Percentiles rank a stretch among this genome's conserved stretches.
phyloP scores from a whole-genome alignment of 2,113 vertebrate genomes.

The Toxostoma redivivum region DNA sequence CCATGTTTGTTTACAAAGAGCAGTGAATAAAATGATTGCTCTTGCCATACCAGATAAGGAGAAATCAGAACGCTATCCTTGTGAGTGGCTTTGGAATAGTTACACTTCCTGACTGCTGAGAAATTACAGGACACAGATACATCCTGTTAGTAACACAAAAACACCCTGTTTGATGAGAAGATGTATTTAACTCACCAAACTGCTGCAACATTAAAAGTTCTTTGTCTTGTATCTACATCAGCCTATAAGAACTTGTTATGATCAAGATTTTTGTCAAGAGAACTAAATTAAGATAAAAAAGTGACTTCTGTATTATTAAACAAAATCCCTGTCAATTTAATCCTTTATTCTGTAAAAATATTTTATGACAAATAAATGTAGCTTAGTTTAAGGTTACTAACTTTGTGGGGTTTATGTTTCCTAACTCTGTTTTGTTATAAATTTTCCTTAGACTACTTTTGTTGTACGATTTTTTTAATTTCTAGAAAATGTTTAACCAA shows the following conservation, averaged over 20 bases:
- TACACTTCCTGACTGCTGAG: rapidly evolving
- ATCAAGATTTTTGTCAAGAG: background rate
- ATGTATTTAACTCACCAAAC: background rate
- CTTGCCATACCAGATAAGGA: background rate
- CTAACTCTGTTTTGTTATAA: background rate
- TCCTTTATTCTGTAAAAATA: background rate
- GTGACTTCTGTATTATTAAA: background rate
- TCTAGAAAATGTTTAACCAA: background rate
- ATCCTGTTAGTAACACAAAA: background rate
- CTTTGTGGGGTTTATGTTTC: background rate
- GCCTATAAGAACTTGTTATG: background rate
- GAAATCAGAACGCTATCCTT: background rate
- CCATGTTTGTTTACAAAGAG: background rate
- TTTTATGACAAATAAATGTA: background rate
- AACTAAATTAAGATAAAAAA: background rate
- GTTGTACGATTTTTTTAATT: background rate
- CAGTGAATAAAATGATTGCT: background rate
- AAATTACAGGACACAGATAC: background rate
- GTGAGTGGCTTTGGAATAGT: background rate
- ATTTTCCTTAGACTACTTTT: background rate
- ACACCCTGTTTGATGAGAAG: background rate
- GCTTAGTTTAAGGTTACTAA: background rate
- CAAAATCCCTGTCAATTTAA: background rate
- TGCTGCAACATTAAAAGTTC: background rate
- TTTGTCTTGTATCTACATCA: background rate